Conservation (phyloP, 2,113 vertebrate species). For the Mesoclemmys tuberculata region DNA sequence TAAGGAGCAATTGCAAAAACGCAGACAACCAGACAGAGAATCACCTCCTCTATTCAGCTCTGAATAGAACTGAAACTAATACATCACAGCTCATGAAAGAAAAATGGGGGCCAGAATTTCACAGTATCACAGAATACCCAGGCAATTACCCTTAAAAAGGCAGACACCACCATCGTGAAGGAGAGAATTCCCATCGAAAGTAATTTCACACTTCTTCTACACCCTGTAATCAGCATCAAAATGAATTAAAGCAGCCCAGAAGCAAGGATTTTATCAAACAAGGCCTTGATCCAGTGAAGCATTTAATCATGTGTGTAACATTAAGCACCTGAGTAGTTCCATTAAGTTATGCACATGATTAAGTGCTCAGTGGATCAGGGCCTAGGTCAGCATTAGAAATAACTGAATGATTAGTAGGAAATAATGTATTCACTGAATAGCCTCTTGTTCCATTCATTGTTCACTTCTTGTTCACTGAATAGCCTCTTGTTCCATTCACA, state of each 20-base stretch:
- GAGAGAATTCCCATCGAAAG: slow-evolving; percentile 49
- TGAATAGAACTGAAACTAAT: slow-evolving; percentile 40
- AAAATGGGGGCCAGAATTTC: slow-evolving; percentile 40
- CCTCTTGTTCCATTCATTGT: neutral
- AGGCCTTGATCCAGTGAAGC: slow-evolving; percentile 30
- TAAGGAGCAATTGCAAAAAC: slow-evolving; percentile 43
- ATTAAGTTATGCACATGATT: neutral
- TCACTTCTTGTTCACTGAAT: too few relatives aligned
- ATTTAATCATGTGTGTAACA: slow-evolving; percentile 34
- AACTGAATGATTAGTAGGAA: neutral
- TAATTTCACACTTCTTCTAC: slow-evolving; percentile 33
- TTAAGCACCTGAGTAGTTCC: slow-evolving; percentile 21
- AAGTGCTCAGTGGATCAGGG: neutral
- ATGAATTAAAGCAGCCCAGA: slow-evolving; percentile 28
- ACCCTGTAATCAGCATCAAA: slow-evolving; percentile 35
- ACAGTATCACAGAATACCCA: neutral
- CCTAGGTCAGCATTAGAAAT: neutral
- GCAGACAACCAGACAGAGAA: slow-evolving; percentile 29
- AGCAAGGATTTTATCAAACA: slow-evolving; percentile 10
- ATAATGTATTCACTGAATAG: neutral
- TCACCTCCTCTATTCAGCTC: slow-evolving; percentile 8
- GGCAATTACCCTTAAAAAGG: slow-evolving; percentile 48
- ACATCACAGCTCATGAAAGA: slow-evolving; percentile 44
- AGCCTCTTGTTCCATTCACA: neutral
- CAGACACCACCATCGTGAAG: neutral